A percentile compares a stretch with the other conserved stretches of the same genome.
These are phyloP conservation scores for Altica lythri DNA, from an alignment of 2,888 invertebrate genomes.

Conservation along the genomic window DNA sequence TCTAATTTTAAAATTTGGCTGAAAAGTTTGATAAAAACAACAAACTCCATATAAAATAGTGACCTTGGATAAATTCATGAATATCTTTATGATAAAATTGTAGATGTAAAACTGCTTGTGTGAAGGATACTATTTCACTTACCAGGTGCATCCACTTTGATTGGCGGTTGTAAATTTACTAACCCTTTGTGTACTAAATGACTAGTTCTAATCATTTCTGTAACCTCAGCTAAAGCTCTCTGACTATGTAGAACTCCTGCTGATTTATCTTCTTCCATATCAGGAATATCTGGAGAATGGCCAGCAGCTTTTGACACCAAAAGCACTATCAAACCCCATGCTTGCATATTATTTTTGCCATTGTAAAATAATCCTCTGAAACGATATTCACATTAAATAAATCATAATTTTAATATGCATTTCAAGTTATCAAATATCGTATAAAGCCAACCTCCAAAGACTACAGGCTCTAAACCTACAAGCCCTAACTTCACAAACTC, in stretches of 20 bases:
- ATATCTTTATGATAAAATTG: not conserved
- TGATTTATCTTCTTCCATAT: conserved; percentile 84
- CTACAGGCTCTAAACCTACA: too few relatives aligned
- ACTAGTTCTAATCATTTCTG: conserved; percentile 94
- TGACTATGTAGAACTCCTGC: conserved; percentile 86
- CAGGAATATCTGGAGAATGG: conserved; percentile 76
- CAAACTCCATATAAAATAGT: too few relatives aligned
- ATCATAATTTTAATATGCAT: not conserved
- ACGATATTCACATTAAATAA: too few relatives aligned
- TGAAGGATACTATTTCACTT: too few relatives aligned
- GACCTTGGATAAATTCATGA: not conserved
- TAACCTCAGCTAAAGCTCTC: conserved; percentile 89
- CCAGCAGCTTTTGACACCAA: conserved; percentile 92
- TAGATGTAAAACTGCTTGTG: too few relatives aligned
- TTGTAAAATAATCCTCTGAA: conserved; percentile 84
- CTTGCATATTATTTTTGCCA: conserved; percentile 92
- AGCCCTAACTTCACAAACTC: too few relatives aligned
- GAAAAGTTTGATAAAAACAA: too few relatives aligned
- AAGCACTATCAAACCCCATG: conserved; percentile 90
- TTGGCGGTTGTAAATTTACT: conserved; percentile 73
- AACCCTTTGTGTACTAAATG: conserved; percentile 82
- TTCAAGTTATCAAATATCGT: too few relatives aligned
- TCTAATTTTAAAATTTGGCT: too few relatives aligned
- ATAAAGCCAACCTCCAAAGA: too few relatives aligned
- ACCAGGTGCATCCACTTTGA: conserved; percentile 35